Evolutionary conservation across 2,888 invertebrate species (phyloP), one percentile per base, ranked within the genome.

Genomic region (Phrixothrix hirtus): DNA sequence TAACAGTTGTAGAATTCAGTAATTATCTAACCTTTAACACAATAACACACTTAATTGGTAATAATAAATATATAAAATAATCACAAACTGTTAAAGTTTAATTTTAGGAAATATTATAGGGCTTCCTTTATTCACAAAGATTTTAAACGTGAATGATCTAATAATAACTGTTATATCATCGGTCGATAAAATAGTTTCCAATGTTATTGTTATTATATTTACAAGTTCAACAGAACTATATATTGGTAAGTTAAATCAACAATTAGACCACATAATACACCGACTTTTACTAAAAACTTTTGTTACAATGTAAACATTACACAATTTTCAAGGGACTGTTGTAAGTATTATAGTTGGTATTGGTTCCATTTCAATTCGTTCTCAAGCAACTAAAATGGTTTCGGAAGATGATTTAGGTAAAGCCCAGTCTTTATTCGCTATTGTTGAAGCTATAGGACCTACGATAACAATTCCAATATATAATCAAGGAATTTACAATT

Each of bases 1-100:
- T 73, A 77, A 80, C 79, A 61, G 79, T 81, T 62, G 77, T 81
- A 21, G 79, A 82, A 71, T 83, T 79, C 76, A 81, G 81, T 63
- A 71, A 81, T 63, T 82, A 80, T 70, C 74, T 78, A 56, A 80
- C 82, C 1, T 78, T 80, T 69, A 81, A 80, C 67, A 81, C 81
- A 48, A 74, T 81, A 25, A 75, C 82, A 45, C 81, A 81, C 52
- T 77, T 78, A 57, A 64, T 82, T 61, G 83, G 83, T 82, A 74
- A 26, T 7, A n/a, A n/a, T n/a, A n/a, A n/a, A n/a, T n/a, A n/a
- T n/a, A n/a, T n/a, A n/a, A n/a, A n/a, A n/a, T n/a, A n/a, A n/a
- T n/a, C n/a, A n/a, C n/a, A n/a, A n/a, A n/a, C n/a, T n/a, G n/a
- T n/a, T n/a, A n/a, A 21, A 5, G 12, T 34, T 34, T 7, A 12